Base-by-base conservation (phyloP, 2,888 invertebrate species). In the Esperia sulphurella region DNA sequence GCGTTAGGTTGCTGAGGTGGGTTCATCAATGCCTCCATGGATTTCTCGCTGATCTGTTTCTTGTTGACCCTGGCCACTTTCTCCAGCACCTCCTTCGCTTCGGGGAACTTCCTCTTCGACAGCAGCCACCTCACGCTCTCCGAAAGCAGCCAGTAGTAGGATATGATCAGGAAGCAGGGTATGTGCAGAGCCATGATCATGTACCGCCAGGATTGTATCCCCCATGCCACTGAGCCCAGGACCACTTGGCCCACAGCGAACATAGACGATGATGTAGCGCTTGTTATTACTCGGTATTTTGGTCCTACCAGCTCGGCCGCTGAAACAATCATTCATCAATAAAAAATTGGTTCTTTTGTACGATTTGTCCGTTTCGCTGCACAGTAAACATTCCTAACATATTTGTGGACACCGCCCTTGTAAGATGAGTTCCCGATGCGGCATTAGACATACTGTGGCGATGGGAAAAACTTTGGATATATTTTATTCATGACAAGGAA, bases 51-150 rank as follows among this genome's bases (percentile, higher is more conserved):
- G 28, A 66, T 28, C 31, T 44, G 14, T 12, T 43, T 49, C 37
- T 42, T 46, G 39, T 52, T 52, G 12, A 45, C 74, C 55, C 71
- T 77, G 0, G 93, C 91, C n/a, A 93, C 91, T 54, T 80, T 86
- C 14, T 82, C 80, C 21, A 93, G 74, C 8, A 92, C 90, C 10
- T 65, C 68, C 53, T 91, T 90, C 0, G 93, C 93, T 55, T 92
- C 90, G 8, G 91, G 87, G 48, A 87, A 84, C 52, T 90, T 84
- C 4, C 91, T 91, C 60, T 92, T 92, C 31, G 92, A 91, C 30
- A 94, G 69, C 29, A 94, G 83, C 95, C 95, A 95, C 53, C 94
- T 84, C 12, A 93, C 84, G 21, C 93, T 93, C 75, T 94, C 93
- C 0, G 92, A 91, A 41, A 92, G 75, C 3, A 93, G 61, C 91